A percentile compares a stretch with the other conserved stretches of the same genome.
These are phyloP conservation scores for Paramisgurnus dabryanus DNA, from an alignment of 2,113 vertebrate species.

Conservation along the genomic window DNA sequence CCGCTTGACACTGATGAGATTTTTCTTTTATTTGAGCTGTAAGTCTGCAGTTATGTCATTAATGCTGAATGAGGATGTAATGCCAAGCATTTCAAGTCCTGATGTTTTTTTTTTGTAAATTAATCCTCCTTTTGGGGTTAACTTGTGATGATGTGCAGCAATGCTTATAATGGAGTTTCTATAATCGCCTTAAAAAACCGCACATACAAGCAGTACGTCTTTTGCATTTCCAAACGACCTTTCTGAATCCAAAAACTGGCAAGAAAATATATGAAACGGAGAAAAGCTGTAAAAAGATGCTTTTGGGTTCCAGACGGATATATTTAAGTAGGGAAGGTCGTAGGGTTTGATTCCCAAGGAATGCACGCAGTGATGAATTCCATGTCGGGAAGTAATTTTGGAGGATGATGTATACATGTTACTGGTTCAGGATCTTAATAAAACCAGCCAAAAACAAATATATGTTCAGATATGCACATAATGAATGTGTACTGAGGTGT, in stretches of 20 bases:
- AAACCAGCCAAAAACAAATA: no score
- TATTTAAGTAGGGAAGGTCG: not conserved
- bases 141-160: not conserved
- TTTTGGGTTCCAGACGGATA: not conserved
- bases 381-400: not conserved
- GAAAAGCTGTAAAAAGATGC: not conserved
- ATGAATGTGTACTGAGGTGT: not conserved
- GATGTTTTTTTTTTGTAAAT: not conserved
- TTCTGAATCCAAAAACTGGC: not conserved
- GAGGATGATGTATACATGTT: not conserved
- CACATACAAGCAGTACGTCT: not conserved
- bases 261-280: not conserved
- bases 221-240: constrained; percentile 7
- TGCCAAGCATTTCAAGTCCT: constrained; percentile 27
- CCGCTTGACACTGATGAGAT: not conserved
- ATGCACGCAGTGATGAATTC: not conserved
- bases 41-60: constrained; percentile 33
- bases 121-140: constrained; percentile 33
- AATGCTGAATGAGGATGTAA: constrained; percentile 9
- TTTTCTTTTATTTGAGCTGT: constrained; percentile 4
- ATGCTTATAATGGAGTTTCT: not conserved
- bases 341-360: not conserved
- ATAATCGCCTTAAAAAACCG: constrained; percentile 29
- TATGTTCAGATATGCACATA: not conserved
- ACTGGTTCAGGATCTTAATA: not conserved